phyloP scores from a whole-genome alignment of 2,797 vertebrate genomes.

The Nannoperca obscura region DNA sequence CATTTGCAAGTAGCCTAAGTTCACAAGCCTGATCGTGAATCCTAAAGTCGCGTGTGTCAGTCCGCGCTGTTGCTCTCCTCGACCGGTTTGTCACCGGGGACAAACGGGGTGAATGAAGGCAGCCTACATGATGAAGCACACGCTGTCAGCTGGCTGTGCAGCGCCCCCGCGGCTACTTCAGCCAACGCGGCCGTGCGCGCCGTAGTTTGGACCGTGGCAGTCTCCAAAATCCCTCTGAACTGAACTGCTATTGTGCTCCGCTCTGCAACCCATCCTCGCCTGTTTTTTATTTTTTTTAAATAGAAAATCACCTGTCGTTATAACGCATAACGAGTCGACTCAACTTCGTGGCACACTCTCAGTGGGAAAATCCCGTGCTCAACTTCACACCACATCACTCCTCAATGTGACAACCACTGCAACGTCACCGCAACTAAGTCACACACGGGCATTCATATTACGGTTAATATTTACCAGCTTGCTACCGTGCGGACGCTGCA shows the following conservation, averaged over 20 bases:
- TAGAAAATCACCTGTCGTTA: conserved; percentile 9
- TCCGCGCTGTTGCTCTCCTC: conserved; percentile 27
- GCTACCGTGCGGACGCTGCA: conserved; percentile 65
- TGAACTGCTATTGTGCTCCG: neutral
- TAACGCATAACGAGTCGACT: conserved; percentile 8
- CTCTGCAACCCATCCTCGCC: conserved; percentile 6
- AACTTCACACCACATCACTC: conserved; percentile 59
- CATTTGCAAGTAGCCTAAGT: conserved; percentile 32
- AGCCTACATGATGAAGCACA: conserved; percentile 41
- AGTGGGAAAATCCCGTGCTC: conserved; percentile 33
- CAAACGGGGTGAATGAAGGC: conserved; percentile 29
- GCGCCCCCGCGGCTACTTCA: conserved; percentile 31
- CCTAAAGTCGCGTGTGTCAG: neutral
- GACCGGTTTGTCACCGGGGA: conserved; percentile 14
- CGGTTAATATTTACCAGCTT: conserved; percentile 75
- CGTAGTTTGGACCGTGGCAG: conserved; percentile 18
- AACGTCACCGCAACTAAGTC: conserved; percentile 20
- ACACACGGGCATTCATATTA: conserved; percentile 5
- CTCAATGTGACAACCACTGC: conserved; percentile 22
- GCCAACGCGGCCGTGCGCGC: neutral
- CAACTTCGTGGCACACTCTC: conserved; percentile 47
- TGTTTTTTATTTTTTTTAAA: neutral
- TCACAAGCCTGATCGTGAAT: conserved; percentile 13
- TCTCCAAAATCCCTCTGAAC: conserved; percentile 1
- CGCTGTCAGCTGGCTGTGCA: conserved; percentile 51